Evolutionary conservation across 2,888 invertebrate genomes (phyloP), one percentile per base, ranked within the genome.

Genomic region (Cheilosia vernalis): DNA sequence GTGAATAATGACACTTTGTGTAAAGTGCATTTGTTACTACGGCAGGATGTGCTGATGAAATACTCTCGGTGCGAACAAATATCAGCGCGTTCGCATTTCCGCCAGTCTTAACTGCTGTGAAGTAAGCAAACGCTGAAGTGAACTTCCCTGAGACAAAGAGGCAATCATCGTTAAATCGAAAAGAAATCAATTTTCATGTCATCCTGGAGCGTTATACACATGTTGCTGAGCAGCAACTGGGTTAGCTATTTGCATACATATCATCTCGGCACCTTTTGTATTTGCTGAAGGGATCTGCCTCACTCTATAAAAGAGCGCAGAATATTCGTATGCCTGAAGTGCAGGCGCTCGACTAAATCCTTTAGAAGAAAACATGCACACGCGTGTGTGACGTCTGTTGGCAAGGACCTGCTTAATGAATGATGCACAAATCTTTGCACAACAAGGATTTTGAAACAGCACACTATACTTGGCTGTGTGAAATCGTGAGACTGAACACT

Each of bases 101-200:
- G 17, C 44, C 33, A 33, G 30, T 37, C 61, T 30, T 9, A 30
- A 9, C 30, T 44, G 30, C 30, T 44, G 42, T 24, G n/a, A 47
- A 63, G 49, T 33, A 49, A 63, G 67, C 49, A 30, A 81, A 58
- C 30, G 40, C 53, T 67, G n/a, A 67, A 72, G 66, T 67, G 77
- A 63, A 72, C 82, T 67, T 67, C 9, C 77, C 64, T 73, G 77
- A 83, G 77, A 77, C 82, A 83, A 83, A 83, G 82, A 49, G 66
- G 56, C 77, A 60, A 77, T 83, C 82, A 77, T 82, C 76, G 70
- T 70, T 76, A 76, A 66, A 83, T 83, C 70, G 77, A 73, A 83
- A 77, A 78, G 77, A 51, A 83, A 83, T 83, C 82, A 83, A 83
- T 83, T 83, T 77, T 42, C 72, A 66, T 72, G 82, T 83, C 77